Conservation (phyloP, 2,888 invertebrate genomes). For the Lasioglossum zephyrum region DNA sequence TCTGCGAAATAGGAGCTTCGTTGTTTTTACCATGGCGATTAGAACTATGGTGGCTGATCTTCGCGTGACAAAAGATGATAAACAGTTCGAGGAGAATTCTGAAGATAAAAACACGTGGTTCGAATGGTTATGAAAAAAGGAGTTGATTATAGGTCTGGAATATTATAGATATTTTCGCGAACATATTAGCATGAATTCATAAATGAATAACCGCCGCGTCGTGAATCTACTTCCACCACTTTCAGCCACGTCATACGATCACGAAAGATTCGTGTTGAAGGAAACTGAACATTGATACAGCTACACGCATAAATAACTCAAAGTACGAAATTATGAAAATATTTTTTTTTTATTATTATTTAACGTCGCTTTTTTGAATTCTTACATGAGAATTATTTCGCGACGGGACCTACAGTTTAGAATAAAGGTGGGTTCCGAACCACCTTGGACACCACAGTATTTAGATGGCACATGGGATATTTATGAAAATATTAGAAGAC, state of each 20-base stretch:
- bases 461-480: too few relatives aligned
- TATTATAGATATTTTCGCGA: conserved; percentile 75
- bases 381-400: too few relatives aligned
- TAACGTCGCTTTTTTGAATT: too few relatives aligned
- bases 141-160: conserved; percentile 48
- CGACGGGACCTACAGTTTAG: too few relatives aligned
- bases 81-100: conserved; percentile 31
- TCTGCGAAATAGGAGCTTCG: conserved; percentile 53
- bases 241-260: neutral
- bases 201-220: neutral
- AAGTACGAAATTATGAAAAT: neutral
- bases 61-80: conserved; percentile 73
- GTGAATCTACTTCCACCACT: conserved; percentile 22
- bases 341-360: too few relatives aligned
- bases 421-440: too few relatives aligned
- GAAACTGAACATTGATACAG: neutral
- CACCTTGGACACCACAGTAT: too few relatives aligned
- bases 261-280: neutral
- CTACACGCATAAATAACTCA: neutral
- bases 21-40: conserved; percentile 53
- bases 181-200: conserved; percentile 74
- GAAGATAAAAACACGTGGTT: conserved; percentile 28
- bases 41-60: conserved; percentile 40
- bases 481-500: neutral
- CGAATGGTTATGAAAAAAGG: conserved; percentile 30